Base-by-base conservation (phyloP, 2,113 vertebrate species). In the Podarcis cretensis region DNA sequence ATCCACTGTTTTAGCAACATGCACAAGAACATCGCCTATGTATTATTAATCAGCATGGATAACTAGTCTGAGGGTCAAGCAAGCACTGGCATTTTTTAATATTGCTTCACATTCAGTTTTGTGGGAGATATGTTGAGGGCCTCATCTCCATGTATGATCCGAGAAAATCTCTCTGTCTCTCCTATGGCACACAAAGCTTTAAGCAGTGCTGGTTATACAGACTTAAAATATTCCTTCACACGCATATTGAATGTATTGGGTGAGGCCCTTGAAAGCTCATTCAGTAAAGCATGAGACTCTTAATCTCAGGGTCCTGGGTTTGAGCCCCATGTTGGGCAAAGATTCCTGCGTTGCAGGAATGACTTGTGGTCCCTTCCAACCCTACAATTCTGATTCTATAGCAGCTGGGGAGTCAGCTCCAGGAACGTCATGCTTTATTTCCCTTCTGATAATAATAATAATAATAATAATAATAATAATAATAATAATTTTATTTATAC, bases 41-140 rank as follows among this genome's bases (percentile, higher is more conserved):
- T 65, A 76, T 43, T 86, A 77, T 86, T 66, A 78, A 86, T 35
- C 18, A 73, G n/a, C 69, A 73, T 84, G 68, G 43, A 84, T 84
- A 57, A 84, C 30, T 73, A 21, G 27, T 43, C 27, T 6, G 14
- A 84, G 68, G 82, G 68, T 37, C 35, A 48, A 83, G 48, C 37
- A 43, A 83, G 65, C 65, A 48, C 48, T 83, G 65, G 65, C 9
- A 84, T 48, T 43, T 54, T 83, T 83, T n/a, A 20, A 69, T 69
- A 18, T 40, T 68, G 12, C 37, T 14, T 73, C 43, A 32, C 30
- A 54, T 73, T 84, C 35, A 27, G 2, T 71, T 71, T 83, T 48
- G n/a, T 25, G 16, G 6, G 20, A 74, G 7, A 43, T 37, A 48
- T 43, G 69, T 83, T 23, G 27, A 40, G 27, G 4, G 27, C 40